Base-by-base conservation (phyloP, 2,113 vertebrate genomes). In the Crotalus viridis region DNA sequence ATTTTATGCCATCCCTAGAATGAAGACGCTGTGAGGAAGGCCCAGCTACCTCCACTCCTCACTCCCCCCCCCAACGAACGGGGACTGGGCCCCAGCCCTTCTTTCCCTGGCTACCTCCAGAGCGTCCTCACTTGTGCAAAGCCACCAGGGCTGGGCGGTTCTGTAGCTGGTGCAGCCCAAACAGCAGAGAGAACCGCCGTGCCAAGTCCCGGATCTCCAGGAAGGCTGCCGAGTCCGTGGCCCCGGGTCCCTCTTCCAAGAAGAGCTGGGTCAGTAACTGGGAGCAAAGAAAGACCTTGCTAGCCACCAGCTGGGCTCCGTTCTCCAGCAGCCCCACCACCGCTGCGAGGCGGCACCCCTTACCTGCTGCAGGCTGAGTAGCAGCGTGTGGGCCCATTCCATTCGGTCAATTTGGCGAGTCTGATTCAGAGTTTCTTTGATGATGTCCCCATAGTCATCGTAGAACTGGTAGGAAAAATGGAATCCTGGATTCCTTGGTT, bases 361-460 rank as follows among this genome's bases (percentile, higher is more conserved):
- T 93, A 99, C 99, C 98, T 99, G 99, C 95, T 98, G 98, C 86
- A 99, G 97, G 96, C 97, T 98, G 85, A 99, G 97, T 64, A 98
- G 98, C 55, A 99, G 94, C 0, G 98, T 98, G 93, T 85, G 98
- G 90, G 98, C 98, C n/a, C 98, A 98, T 90, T 97, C 97, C 1
- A 97, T 96, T 17, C 97, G 97, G 96, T 95, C 97, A 64, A 99
- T 98, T 89, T 97, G 97, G 91, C 98, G 98, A 24, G 95, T 96
- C 94, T 97, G 98, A 90, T 96, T 98, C 95, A 99, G 85, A 0
- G 97, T 98, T 94, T 99, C 98, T 95, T 98, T 99, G 94, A 99
- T 99, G 95, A 99, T 98, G 95, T 99, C 98, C 48, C 99, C 99
- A 19, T 98, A 99, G 94, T 99, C 98, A 52, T 93, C 97, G 93